Conservation (phyloP, 2,888 invertebrate genomes). For the Epinotia brunnichana region DNA sequence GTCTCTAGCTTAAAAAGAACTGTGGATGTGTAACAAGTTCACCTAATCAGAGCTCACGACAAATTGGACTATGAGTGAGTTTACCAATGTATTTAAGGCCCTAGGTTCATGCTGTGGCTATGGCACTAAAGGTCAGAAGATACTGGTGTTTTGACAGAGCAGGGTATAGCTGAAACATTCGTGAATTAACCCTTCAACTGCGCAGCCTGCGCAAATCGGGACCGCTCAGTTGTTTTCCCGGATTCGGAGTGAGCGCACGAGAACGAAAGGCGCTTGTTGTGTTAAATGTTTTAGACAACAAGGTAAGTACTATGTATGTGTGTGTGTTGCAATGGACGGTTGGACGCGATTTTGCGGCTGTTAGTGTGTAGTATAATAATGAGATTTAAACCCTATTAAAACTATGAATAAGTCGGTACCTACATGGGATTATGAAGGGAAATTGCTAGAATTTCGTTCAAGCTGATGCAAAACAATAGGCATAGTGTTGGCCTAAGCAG, state of each 20-base stretch:
- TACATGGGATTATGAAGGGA: neutral
- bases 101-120: neutral
- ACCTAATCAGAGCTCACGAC: neutral
- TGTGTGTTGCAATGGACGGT: constrained; percentile 1
- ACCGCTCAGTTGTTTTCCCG: constrained; percentile 69
- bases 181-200: constrained; percentile 47
- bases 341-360: neutral
- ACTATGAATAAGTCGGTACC: neutral
- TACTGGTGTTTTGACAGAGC: neutral
- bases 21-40: neutral
- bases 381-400: neutral
- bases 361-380: constrained; percentile 3
- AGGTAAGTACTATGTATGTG: constrained; percentile 61
- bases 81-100: neutral
- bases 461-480: neutral
- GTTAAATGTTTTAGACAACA: constrained; percentile 67
- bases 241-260: constrained; percentile 55
- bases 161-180: neutral
- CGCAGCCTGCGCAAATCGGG: constrained; percentile 65
- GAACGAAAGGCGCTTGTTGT: constrained; percentile 57
- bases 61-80: neutral
- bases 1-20: neutral
- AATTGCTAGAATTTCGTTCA: neutral
- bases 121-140: neutral
- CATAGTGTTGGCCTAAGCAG: neutral